Evolutionary conservation across 2,797 vertebrate species (phyloP).

Genomic region (Pseudochromis fuscus): DNA sequence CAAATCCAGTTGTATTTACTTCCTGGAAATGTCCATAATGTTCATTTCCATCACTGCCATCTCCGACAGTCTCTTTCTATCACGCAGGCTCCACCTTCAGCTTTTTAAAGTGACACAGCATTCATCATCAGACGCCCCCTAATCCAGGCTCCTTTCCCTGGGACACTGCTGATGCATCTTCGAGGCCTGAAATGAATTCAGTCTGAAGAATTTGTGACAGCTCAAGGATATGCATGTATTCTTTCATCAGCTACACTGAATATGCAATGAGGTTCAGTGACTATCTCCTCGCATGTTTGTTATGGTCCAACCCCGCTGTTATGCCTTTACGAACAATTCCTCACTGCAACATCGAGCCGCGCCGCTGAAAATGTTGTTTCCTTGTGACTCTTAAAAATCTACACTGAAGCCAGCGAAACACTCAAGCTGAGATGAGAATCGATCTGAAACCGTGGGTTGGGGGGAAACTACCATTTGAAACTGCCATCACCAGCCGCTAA

Average conservation of each 20-base stretch:
- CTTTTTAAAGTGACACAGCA: slow-evolving; percentile 19
- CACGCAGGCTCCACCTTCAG: background rate
- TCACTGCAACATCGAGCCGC: slow-evolving; percentile 29
- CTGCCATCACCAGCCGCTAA: slow-evolving; percentile 44
- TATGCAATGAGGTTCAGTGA: slow-evolving; percentile 50
- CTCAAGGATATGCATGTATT: slow-evolving; percentile 52
- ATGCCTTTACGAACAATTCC: slow-evolving; percentile 51
- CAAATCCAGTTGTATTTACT: background rate
- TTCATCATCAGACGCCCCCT: slow-evolving; percentile 19
- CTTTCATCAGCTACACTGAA: slow-evolving; percentile 59
- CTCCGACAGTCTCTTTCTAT: slow-evolving; percentile 6
- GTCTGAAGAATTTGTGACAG: slow-evolving; percentile 45
- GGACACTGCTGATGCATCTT: slow-evolving; percentile 18
- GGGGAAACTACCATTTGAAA: slow-evolving; percentile 44
- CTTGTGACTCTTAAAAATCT: slow-evolving; percentile 50
- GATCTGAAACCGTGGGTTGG: slow-evolving; percentile 44
- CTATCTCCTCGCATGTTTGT: slow-evolving; percentile 36
- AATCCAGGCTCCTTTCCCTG: background rate
- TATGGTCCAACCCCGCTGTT: slow-evolving; percentile 43
- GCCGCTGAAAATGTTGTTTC: slow-evolving; percentile 39
- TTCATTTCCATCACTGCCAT: background rate
- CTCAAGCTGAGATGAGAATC: slow-evolving; percentile 64
- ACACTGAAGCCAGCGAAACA: slow-evolving; percentile 32
- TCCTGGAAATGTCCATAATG: background rate
- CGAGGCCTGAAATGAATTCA: slow-evolving; percentile 45